Evolutionary conservation across 2,888 invertebrate genomes (phyloP).

Genomic region (Melanophora roralis): DNA sequence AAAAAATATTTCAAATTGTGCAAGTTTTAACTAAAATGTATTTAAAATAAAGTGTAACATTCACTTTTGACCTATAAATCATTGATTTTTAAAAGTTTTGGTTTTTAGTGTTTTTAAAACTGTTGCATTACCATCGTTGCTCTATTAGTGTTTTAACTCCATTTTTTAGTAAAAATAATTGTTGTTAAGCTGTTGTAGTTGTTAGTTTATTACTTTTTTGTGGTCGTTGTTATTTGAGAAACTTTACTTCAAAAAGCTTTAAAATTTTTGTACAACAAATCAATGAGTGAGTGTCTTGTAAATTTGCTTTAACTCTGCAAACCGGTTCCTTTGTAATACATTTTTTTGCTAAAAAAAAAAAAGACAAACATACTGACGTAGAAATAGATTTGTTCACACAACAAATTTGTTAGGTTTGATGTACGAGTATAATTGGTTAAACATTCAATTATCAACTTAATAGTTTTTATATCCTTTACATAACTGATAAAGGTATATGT

Average conservation of each 20-base stretch:
- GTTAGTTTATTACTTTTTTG: neutral
- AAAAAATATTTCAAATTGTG: too few species aligned
- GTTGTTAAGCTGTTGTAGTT: slow-evolving; percentile 61
- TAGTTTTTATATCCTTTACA: too few species aligned
- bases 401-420: neutral
- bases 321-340: slow-evolving; percentile 45
- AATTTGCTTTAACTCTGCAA: slow-evolving; percentile 4
- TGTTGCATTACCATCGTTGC: slow-evolving; percentile 1
- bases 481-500: too few species aligned
- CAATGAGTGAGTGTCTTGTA: neutral
- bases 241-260: slow-evolving; percentile 44
- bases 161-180: slow-evolving; percentile 64
- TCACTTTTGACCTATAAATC: slow-evolving; percentile 77
- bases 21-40: too few species aligned
- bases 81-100: slow-evolving; percentile 12
- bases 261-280: neutral
- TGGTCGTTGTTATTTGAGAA: neutral
- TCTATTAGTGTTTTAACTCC: slow-evolving; percentile 11
- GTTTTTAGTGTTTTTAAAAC: slow-evolving; percentile 5
- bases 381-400: too few species aligned
- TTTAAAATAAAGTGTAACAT: slow-evolving; percentile 63
- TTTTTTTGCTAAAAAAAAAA: neutral
- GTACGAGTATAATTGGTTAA: slow-evolving; percentile 4
- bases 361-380: too few species aligned
- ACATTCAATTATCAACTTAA: too few species aligned